Percentiles rank a stretch among this genome's conserved stretches.
phyloP scores from a whole-genome alignment of 2,888 invertebrate genomes.

The Aleiodes leptofemur region DNA sequence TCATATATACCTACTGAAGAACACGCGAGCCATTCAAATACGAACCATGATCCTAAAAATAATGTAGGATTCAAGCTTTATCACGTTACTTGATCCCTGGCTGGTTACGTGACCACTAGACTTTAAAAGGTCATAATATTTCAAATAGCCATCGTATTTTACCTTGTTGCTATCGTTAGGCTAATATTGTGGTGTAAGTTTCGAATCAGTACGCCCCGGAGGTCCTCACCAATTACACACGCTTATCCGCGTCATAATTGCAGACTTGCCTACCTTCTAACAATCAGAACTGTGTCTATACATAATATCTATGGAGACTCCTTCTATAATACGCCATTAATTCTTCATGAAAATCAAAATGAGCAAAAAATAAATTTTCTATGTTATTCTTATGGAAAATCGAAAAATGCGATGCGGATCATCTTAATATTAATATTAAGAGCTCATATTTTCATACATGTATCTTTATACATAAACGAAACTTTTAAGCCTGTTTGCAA shows the following conservation, averaged over 20 bases:
- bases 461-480: no score
- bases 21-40: conserved; percentile 20
- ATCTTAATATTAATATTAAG: no score
- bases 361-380: no score
- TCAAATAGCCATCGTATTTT: conserved; percentile 14
- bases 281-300: conserved; percentile 5
- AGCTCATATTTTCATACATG: no score
- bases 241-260: conserved; percentile 57
- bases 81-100: conserved; percentile 22
- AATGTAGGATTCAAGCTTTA: conserved; percentile 44
- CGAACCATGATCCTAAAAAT: conserved; percentile 39
- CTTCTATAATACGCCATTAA: no score
- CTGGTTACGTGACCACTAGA: conserved; percentile 19
- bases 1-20: background rate
- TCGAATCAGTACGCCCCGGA: conserved; percentile 45
- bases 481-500: no score
- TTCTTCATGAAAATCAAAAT: no score
- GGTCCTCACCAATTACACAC: conserved; percentile 56
- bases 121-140: conserved; percentile 12
- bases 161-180: conserved; percentile 61
- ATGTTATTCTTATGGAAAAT: no score
- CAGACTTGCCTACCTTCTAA: conserved; percentile 47
- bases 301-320: no score
- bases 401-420: no score
- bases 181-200: conserved; percentile 59